phyloP scores from a whole-genome alignment of 2,797 vertebrate species.

The Channa striata region DNA sequence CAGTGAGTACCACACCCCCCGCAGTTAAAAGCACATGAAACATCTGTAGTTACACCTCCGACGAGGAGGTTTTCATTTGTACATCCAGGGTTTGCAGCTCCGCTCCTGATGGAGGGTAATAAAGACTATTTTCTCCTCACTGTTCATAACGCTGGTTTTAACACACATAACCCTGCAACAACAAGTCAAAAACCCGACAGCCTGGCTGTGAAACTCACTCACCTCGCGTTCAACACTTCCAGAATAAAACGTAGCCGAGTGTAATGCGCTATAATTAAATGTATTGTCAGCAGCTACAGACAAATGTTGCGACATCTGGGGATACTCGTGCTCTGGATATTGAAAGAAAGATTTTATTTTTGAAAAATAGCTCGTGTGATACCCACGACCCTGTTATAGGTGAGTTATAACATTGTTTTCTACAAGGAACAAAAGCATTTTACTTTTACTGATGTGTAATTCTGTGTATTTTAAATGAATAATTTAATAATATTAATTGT shows the following conservation, averaged over 20 bases:
- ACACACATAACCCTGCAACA: slow-evolving; percentile 5
- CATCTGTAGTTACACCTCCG: slow-evolving; percentile 4
- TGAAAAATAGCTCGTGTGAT: no score
- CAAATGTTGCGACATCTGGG: not conserved
- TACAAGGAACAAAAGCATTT: no score
- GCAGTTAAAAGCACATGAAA: slow-evolving; percentile 19
- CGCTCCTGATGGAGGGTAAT: slow-evolving; percentile 17
- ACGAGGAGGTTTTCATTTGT: slow-evolving; percentile 28
- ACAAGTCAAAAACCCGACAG: slow-evolving; percentile 6
- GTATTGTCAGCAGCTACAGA: not conserved
- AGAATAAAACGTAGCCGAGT: not conserved
- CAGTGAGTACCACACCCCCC: slow-evolving; percentile 86
- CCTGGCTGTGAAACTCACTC: not conserved
- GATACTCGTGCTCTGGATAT: not conserved
- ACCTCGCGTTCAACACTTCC: not conserved
- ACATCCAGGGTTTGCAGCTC: not conserved
- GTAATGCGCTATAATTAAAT: not conserved
- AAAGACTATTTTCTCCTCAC: slow-evolving; percentile 22
- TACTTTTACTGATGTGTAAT: no score
- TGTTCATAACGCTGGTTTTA: not conserved
- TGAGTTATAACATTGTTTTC: no score
- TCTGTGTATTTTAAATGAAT: no score
- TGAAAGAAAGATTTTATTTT: not conserved
- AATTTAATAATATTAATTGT: no score
- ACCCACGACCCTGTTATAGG: no score